A percentile compares a stretch with the other conserved stretches of the same genome.
phyloP scores from a whole-genome alignment of 1,140 invertebrate species.

The Phymorhynchus buccinoides region DNA sequence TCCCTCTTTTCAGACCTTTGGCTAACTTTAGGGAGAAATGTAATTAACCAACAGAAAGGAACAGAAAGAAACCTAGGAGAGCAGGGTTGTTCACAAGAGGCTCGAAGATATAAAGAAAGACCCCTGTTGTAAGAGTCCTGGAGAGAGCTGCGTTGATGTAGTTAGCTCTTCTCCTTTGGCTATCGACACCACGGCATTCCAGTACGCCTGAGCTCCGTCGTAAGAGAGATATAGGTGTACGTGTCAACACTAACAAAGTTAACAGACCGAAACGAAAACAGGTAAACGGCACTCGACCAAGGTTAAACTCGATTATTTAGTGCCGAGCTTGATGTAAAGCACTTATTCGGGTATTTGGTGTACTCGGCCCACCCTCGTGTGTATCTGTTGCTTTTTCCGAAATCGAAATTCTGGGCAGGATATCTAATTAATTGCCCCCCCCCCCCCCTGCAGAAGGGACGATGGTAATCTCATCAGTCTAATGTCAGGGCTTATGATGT shows the following conservation, averaged over 20 bases:
- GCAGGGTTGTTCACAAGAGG: no score
- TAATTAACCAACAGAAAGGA: background rate
- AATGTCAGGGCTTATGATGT: no score
- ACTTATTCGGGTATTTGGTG: no score
- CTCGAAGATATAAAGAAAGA: no score
- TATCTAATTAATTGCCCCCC: no score
- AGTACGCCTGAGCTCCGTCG: background rate
- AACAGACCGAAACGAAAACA: background rate
- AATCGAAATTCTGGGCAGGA: no score
- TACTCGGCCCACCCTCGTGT: background rate
- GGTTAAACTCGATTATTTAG: background rate
- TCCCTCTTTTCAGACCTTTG: background rate
- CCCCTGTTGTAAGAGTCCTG: no score
- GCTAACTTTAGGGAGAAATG: background rate
- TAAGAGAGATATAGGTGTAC: background rate
- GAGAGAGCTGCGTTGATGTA: no score
- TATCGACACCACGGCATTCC: background rate
- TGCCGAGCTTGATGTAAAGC: background rate
- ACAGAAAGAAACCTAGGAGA: background rate
- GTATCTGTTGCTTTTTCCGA: no score
- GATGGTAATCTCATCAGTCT: no score
- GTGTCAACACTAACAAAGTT: background rate
- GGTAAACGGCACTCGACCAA: background rate
- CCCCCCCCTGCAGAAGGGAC: no score
- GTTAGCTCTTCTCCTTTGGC: no score